Conservation (phyloP, 1,140 invertebrate species). For the Papilio helenus region DNA sequence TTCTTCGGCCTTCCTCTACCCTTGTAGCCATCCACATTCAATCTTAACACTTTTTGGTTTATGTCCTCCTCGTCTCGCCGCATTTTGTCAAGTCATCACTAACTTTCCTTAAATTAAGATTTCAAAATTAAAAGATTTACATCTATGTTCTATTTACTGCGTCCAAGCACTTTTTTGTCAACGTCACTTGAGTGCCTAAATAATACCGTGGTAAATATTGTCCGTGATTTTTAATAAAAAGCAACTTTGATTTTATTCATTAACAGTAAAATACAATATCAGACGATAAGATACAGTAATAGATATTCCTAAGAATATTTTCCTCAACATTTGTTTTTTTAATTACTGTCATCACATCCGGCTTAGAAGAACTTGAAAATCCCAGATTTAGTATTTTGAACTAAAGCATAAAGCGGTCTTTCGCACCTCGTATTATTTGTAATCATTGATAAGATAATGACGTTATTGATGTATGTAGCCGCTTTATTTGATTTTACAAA, state of each 20-base stretch:
- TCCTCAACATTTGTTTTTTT: neutral
- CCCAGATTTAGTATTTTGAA: neutral
- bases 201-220: too few relatives aligned
- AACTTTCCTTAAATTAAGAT: too few relatives aligned
- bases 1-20: too few relatives aligned
- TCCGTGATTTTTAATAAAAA: neutral
- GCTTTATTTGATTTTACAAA: slow-evolving; percentile 23
- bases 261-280: neutral
- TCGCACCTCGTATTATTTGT: neutral
- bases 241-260: neutral
- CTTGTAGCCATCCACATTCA: too few relatives aligned
- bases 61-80: too few relatives aligned
- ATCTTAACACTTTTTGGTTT: too few relatives aligned
- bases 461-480: slow-evolving; percentile 22
- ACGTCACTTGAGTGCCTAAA: too few relatives aligned
- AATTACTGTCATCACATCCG: neutral
- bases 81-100: too few relatives aligned
- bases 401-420: neutral
- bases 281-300: neutral
- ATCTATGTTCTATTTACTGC: too few relatives aligned
- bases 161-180: too few relatives aligned
- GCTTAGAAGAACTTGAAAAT: neutral
- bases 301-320: neutral
- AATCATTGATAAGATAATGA: slow-evolving; percentile 21
- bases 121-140: too few relatives aligned